Base-by-base conservation (phyloP, 2,797 vertebrate species). In the Paratrypauchen microcephalus region DNA sequence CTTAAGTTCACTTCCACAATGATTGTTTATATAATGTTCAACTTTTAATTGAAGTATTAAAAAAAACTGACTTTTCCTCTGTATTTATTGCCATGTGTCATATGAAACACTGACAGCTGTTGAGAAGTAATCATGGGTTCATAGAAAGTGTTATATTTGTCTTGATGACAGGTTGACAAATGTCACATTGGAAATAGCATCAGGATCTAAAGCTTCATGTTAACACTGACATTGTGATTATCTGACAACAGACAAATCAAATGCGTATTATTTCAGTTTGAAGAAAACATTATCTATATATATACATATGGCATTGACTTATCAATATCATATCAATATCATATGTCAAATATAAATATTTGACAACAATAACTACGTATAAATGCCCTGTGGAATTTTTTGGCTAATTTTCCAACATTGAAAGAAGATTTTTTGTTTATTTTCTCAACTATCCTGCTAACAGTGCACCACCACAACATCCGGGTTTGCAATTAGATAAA, bases 41-140 rank as follows among this genome's bases (percentile, higher is more conserved):
- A 6, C 58, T 36, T n/a, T 60, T 18, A 60, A 5, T 21, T 39
- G 18, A 12, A 60, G 21, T 19, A n/a, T 9, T n/a, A n/a, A 60
- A 60, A 5, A 12, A 60, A 56, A 24, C 5, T 0, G 54, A 21
- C 58, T 60, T n/a, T 30, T 32, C 28, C 57, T 18, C 57, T 28
- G 2, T 57, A 26, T 57, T 9, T 63, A 16, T 45, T 26, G 36
- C 39, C n/a, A 23, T 41, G 13, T 45, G 39, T 63, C 8, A 3
- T 47, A 63, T 6, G 4, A 45, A 24, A 30, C 63, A 50, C 47
- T 54, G 64, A 54, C 61, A 26, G 54, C 28, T 28, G 36, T 39
- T 69, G 63, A 78, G 39, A 55, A 66, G 78, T 76, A 45, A 74
- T 79, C 66, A 76, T 52, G 50, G 62, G 39, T 26, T 61, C 72